Base-by-base conservation (phyloP, 2,113 vertebrate genomes). In the Pomatostomus ruficeps region DNA sequence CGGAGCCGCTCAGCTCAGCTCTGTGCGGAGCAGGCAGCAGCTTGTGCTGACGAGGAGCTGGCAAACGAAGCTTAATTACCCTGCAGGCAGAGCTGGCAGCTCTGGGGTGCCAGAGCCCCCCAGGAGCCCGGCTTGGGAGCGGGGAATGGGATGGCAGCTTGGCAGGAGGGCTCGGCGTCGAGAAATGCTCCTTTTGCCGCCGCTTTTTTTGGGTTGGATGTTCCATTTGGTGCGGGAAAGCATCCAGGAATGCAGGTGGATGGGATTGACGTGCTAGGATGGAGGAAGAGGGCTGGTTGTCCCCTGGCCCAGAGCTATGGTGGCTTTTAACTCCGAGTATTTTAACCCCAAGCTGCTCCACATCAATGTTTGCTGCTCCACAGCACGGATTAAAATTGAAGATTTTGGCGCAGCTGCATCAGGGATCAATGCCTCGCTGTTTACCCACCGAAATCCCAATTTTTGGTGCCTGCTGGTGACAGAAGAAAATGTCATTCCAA, bases 341-440 rank as follows among this genome's bases (percentile, higher is more conserved):
- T 29, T 63, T 1, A 12, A 82, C 9, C 59, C 20, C 4, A 17
- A 0, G 77, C 48, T 35, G 35, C 35, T 48, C 74, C 73, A 61
- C 38, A 5, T 7, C 23, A 28, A 6, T 28, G 1, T 70, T 29
- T 73, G 4, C 13, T 22, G 17, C n/a, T 88, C 29, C 52, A 9
- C 3, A 0, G 38, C 10, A 0, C 0, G 1, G 58, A 7, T 26
- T 14, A 63, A 71, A 62, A 4, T 12, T 10, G 49, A 36, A 72
- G 35, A 7, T 89, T 83, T 78, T 3, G 9, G 76, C 26, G 28
- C 16, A 40, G 62, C 52, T 40, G 40, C 8, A 3, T 10, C 31
- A 2, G 12, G 45, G 1, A 0, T 43, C 52, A 6, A 58, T 38
- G 79, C 49, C 51, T 38, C 0, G 0, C 19, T 15, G 0, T 38